Percentiles rank a stretch among this genome's conserved stretches.
Evolutionary conservation across 2,888 invertebrate species (phyloP).

Genomic region (Aricia artaxerxes): DNA sequence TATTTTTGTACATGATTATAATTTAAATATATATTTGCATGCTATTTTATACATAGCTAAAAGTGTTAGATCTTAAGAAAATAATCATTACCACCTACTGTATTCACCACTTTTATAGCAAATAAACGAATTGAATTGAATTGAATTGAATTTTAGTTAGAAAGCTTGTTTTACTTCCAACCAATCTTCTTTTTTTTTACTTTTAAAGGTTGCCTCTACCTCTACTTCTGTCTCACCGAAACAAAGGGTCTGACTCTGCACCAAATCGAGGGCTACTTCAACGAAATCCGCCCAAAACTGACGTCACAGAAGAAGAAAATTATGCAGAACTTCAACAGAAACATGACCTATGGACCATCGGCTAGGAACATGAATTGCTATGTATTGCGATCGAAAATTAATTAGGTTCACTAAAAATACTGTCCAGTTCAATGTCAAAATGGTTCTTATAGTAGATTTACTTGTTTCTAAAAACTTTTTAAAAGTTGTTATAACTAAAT

Average conservation of each 20-base stretch:
- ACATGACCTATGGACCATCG: background rate
- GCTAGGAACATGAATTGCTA: background rate
- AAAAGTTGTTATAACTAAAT: background rate
- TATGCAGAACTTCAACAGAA: conserved; percentile 41
- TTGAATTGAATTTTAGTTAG: too few species aligned
- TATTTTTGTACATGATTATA: too few species aligned
- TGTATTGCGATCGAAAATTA: conserved; percentile 1
- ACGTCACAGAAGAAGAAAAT: conserved; percentile 54
- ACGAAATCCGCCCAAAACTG: conserved; percentile 69
- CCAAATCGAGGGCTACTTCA: conserved; percentile 85
- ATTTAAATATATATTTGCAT: too few species aligned
- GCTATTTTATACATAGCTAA: too few species aligned
- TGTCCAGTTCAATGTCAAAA: background rate
- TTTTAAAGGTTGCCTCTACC: conserved; percentile 68
- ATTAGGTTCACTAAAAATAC: background rate
- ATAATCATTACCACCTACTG: too few species aligned
- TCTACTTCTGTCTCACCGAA: conserved; percentile 81
- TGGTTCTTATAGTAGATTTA: background rate
- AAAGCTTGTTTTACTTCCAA: too few species aligned
- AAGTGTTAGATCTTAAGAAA: too few species aligned
- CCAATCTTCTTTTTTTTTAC: too few species aligned
- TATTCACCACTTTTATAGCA: too few species aligned
- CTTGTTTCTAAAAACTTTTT: conserved; percentile 4
- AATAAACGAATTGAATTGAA: too few species aligned
- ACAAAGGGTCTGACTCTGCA: conserved; percentile 82